Conservation (phyloP, 2,113 vertebrate genomes). For the Lamprotornis superbus region DNA sequence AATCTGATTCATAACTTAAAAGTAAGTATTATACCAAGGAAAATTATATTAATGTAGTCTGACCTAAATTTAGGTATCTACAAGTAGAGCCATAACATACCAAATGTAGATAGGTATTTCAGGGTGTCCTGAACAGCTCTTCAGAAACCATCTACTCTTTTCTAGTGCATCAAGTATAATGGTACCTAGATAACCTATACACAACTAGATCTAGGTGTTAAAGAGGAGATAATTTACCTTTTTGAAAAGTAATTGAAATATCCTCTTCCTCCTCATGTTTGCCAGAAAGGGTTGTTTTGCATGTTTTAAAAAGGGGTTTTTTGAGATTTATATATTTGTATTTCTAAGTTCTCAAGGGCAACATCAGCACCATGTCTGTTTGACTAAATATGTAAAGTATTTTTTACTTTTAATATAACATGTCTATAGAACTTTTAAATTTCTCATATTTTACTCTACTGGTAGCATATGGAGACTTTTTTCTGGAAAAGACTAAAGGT, state of each 20-base stretch:
- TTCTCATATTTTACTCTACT: not conserved
- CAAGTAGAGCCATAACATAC: not conserved
- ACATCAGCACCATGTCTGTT: not conserved
- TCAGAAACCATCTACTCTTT: not conserved
- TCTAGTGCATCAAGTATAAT: not conserved
- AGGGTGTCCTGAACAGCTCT: not conserved
- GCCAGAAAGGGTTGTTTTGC: not conserved
- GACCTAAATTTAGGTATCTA: not conserved
- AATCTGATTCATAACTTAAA: not conserved
- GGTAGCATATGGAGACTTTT: not conserved
- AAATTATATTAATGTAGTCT: not conserved
- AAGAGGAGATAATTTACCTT: not conserved
- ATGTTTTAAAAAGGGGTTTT: not conserved
- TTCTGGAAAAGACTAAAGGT: constrained; percentile 24
- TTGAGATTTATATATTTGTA: not conserved
- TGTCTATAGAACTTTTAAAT: not conserved
- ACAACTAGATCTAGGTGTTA: not conserved
- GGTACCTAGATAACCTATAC: not conserved
- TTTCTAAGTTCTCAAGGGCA: not conserved
- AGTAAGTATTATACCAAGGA: not conserved
- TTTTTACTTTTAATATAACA: not conserved
- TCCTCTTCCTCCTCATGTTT: not conserved
- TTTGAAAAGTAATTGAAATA: not conserved
- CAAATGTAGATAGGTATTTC: not conserved
- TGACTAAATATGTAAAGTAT: not conserved